phyloP scores from a whole-genome alignment of 1,140 invertebrate species.

The Saccostrea echinata region DNA sequence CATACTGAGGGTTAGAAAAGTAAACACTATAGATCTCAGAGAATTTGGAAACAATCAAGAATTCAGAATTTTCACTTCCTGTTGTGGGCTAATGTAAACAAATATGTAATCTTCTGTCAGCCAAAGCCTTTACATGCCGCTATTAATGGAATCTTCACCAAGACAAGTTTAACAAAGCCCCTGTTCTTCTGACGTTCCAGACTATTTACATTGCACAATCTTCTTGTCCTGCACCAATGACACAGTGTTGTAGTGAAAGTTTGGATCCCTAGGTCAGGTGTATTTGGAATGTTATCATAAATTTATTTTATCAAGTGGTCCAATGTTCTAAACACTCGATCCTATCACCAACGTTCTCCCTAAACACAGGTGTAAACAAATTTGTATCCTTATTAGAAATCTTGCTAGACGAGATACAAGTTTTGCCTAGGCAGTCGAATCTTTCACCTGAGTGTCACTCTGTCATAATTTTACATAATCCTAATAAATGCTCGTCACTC shows the following conservation, averaged over 20 bases:
- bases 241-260: background rate
- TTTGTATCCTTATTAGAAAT: background rate
- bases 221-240: constrained; percentile 15
- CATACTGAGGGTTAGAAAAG: background rate
- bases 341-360: background rate
- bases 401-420: background rate
- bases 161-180: constrained; percentile 8
- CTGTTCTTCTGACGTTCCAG: background rate
- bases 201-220: background rate
- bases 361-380: constrained; percentile 18
- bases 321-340: background rate
- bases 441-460: constrained; percentile 5
- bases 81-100: background rate
- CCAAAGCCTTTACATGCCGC: background rate
- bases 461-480: constrained; percentile 33
- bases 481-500: constrained; percentile 5
- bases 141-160: constrained; percentile 5
- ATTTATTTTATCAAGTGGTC: constrained; percentile 31
- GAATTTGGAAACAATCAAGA: constrained; percentile 9
- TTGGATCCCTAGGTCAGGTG: background rate
- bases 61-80: constrained; percentile 6
- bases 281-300: constrained; percentile 30
- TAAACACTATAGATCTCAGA: background rate
- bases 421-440: constrained; percentile 1
- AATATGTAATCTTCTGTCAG: constrained; percentile 23